These are phyloP conservation scores for Atta cephalotes DNA, from an alignment of 1,140 invertebrate species.

Conservation along the genomic window DNA sequence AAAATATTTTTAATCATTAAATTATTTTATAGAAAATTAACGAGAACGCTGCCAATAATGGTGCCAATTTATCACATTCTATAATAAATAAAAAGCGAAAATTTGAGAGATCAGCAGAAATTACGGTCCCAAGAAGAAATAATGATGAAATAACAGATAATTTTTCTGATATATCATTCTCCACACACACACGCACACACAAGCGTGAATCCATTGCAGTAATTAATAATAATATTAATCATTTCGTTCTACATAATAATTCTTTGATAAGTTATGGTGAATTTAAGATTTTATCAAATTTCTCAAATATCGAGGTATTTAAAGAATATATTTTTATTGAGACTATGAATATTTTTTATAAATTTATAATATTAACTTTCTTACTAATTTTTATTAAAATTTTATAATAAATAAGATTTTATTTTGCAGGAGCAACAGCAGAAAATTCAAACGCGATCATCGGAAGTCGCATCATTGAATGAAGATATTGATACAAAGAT, in stretches of 20 bases:
- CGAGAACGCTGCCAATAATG: neutral
- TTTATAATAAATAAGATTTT: too few species aligned
- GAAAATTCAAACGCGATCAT: conserved; percentile 39
- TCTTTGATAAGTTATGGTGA: conserved; percentile 24
- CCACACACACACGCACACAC: too few species aligned
- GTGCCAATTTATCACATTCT: neutral
- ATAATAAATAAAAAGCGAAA: neutral
- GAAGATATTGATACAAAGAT: conserved; percentile 25
- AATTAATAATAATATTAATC: conserved; percentile 6
- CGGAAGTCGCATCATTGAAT: conserved; percentile 20
- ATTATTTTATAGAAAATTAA: conserved; percentile 15
- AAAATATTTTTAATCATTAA: neutral
- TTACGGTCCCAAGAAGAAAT: neutral
- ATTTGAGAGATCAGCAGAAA: conserved; percentile 37
- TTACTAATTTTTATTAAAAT: neutral
- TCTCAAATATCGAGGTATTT: neutral
- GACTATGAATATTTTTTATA: neutral
- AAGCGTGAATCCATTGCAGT: neutral
- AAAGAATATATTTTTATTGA: neutral
- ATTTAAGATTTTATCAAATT: conserved; percentile 4
- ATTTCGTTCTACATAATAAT: neutral
- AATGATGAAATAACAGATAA: neutral
- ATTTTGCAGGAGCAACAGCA: conserved; percentile 16
- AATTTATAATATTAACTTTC: neutral
- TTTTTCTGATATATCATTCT: neutral